Conservation (phyloP, 2,113 vertebrate genomes). For the Acinonyx jubatus region DNA sequence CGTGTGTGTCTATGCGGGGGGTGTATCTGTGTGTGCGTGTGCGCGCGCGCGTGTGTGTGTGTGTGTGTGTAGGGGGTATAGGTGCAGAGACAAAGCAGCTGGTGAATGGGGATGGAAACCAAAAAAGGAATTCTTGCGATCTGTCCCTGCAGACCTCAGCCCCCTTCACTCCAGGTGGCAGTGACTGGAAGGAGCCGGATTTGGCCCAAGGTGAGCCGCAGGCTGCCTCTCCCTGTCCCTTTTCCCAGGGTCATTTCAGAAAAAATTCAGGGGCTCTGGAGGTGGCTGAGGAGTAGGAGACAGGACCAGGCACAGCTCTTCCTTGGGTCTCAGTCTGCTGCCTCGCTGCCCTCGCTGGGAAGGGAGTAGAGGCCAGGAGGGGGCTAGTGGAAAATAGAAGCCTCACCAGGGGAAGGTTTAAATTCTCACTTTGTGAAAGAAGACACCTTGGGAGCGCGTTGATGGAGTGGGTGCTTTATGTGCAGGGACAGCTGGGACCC, state of each 20-base stretch:
- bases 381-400: slow-evolving; percentile 27
- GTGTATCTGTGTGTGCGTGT: background rate
- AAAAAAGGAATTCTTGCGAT: background rate
- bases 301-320: background rate
- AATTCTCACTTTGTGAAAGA: slow-evolving; percentile 80
- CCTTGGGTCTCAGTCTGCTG: background rate
- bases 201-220: background rate
- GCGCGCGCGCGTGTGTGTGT: background rate
- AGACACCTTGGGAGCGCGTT: slow-evolving; percentile 69
- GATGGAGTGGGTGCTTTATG: slow-evolving; percentile 77
- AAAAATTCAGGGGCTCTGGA: background rate
- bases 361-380: background rate
- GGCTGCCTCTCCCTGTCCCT: background rate
- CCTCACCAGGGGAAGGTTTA: slow-evolving; percentile 76
- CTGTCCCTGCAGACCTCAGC: background rate
- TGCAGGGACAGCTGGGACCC: slow-evolving; percentile 86
- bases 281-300: background rate
- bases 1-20: too few species aligned
- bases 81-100: background rate
- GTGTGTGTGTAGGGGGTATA: background rate
- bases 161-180: background rate
- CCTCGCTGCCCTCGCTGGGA: background rate
- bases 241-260: slow-evolving; percentile 5
- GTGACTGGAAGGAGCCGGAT: background rate
- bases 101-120: background rate